phyloP scores from a whole-genome alignment of 2,888 invertebrate genomes.

The Rotaria socialis region DNA sequence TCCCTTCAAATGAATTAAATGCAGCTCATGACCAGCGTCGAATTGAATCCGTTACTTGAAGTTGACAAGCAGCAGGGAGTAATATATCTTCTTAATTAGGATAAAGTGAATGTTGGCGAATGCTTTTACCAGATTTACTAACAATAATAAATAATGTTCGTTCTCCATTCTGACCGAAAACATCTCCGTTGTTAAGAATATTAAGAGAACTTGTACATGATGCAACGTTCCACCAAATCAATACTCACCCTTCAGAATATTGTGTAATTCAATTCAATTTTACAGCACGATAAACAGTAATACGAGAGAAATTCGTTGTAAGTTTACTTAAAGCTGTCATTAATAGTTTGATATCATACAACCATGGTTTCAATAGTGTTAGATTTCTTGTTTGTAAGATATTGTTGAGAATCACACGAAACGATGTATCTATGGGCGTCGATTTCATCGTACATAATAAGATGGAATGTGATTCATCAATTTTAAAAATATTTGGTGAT shows the following conservation, averaged over 20 bases:
- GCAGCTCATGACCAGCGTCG: neutral
- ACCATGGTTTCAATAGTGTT: constrained; percentile 1
- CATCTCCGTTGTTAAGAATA: neutral
- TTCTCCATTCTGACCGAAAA: neutral
- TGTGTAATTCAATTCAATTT: neutral
- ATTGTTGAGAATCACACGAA: neutral
- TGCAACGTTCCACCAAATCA: neutral
- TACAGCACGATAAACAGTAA: neutral
- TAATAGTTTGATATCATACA: neutral
- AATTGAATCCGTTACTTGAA: neutral
- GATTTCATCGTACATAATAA: neutral
- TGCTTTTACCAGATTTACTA: neutral
- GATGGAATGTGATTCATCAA: neutral
- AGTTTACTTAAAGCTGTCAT: neutral
- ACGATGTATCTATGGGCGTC: neutral
- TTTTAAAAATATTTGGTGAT: neutral
- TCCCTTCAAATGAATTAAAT: neutral
- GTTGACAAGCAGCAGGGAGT: neutral
- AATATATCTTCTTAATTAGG: neutral
- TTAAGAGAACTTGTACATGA: neutral
- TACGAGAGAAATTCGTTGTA: neutral
- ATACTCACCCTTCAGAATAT: neutral
- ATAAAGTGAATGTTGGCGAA: neutral
- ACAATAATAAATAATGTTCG: neutral
- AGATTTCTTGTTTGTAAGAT: neutral